A percentile compares a stretch with the other conserved stretches of the same genome.
Conservation (phyloP, 2,113 vertebrate genomes). For the Apteryx mantelli region DNA sequence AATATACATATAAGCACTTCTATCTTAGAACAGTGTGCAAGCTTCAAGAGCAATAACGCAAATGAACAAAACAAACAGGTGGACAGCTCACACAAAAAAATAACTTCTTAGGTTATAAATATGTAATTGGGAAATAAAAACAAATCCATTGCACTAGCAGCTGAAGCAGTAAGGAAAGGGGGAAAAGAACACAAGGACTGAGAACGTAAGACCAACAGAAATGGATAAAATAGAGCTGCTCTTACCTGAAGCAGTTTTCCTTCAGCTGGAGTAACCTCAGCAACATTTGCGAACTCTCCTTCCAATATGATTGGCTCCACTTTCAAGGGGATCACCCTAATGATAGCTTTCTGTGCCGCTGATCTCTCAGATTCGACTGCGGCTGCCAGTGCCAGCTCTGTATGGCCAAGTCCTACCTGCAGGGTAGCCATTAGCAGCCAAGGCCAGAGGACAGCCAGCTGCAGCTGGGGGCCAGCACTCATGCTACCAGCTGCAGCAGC, state of each 20-base stretch:
- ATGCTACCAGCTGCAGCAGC: conserved; percentile 91
- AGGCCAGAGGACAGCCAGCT: conserved; percentile 95
- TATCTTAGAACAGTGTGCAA: accelerated
- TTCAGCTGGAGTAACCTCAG: conserved; percentile 87
- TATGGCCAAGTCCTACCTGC: conserved; percentile 87
- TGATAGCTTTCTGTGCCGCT: conserved; percentile 86
- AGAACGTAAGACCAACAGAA: background rate
- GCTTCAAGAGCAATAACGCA: background rate
- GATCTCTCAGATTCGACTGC: conserved; percentile 84
- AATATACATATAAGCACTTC: background rate
- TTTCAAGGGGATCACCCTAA: conserved; percentile 90
- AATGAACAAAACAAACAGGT: background rate
- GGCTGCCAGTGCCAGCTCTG: conserved; percentile 82
- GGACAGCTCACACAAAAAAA: background rate
- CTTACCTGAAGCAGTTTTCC: conserved; percentile 96
- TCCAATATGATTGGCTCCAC: conserved; percentile 89
- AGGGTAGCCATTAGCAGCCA: conserved; percentile 95
- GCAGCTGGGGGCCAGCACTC: conserved; percentile 90
- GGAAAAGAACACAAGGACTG: accelerated
- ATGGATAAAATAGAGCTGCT: background rate
- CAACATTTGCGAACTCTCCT: conserved; percentile 89
- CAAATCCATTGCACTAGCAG: accelerated
- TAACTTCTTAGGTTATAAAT: background rate
- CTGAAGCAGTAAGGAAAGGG: background rate
- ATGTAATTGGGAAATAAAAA: background rate